These are phyloP conservation scores for Diarsia dahlii DNA, from an alignment of 2,888 invertebrate species.

Conservation along the genomic window DNA sequence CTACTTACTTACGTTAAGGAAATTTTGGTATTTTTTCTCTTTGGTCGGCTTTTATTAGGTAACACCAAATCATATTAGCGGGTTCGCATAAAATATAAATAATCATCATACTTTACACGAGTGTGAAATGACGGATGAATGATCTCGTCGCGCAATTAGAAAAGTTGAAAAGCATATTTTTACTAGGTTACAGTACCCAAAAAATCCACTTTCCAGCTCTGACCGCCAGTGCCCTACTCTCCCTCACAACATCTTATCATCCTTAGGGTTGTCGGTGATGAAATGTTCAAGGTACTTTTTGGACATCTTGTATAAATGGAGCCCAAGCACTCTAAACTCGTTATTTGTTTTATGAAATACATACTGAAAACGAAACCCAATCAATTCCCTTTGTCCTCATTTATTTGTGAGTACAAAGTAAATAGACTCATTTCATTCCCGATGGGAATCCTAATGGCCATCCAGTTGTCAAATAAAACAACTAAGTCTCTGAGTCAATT, in stretches of 20 bases:
- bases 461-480: neutral
- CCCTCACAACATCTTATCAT: too few relatives aligned
- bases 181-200: too few relatives aligned
- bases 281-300: too few relatives aligned
- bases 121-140: too few relatives aligned
- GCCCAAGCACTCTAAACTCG: too few relatives aligned
- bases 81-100: neutral
- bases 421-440: neutral
- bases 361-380: conserved; percentile 4
- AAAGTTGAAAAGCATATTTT: too few relatives aligned
- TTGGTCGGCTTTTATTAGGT: neutral
- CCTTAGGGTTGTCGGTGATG: too few relatives aligned
- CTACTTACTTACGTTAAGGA: neutral
- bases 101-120: neutral
- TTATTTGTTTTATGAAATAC: neutral
- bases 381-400: neutral
- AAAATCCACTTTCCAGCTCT: too few relatives aligned
- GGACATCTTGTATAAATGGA: too few relatives aligned
- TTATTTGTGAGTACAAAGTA: neutral
- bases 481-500: conserved; percentile 6
- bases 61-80: neutral
- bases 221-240: too few relatives aligned
- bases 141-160: too few relatives aligned
- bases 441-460: neutral
- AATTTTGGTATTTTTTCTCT: neutral